A percentile compares a stretch with the other conserved stretches of the same genome.
phyloP scores from a whole-genome alignment of 2,888 invertebrate species.

The Macrosiphum euphorbiae region DNA sequence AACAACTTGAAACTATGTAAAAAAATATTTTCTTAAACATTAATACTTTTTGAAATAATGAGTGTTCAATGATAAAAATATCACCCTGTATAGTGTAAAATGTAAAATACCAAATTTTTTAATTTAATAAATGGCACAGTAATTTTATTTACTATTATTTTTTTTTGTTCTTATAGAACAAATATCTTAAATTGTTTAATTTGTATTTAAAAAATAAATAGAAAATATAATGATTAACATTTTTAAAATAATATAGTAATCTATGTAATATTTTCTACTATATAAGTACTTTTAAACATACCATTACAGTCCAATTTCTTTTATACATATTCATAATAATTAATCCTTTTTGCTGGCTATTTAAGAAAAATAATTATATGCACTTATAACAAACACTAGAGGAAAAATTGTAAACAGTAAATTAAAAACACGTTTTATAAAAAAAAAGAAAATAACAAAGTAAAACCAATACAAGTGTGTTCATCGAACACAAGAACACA shows the following conservation, averaged over 20 bases:
- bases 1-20: no score
- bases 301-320: not conserved
- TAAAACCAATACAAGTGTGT: slow-evolving; percentile 28
- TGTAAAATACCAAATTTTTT: not conserved
- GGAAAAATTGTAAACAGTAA: not conserved
- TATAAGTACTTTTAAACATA: slow-evolving; percentile 17
- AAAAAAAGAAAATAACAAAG: not conserved
- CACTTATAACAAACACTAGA: not conserved
- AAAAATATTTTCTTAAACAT: no score
- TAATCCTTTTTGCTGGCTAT: not conserved
- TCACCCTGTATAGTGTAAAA: not conserved
- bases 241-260: not conserved
- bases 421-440: not conserved
- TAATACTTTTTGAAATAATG: no score
- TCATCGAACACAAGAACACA: slow-evolving; percentile 24
- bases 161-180: not conserved
- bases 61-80: no score
- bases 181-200: not conserved
- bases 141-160: not conserved
- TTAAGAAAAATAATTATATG: not conserved
- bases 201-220: not conserved
- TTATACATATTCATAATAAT: slow-evolving; percentile 21
- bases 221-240: not conserved
- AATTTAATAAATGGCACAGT: not conserved
- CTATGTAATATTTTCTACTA: not conserved